phyloP scores from a whole-genome alignment of 37 sponge, comb jelly and placozoan genomes.

The Eunapius fragilis region DNA sequence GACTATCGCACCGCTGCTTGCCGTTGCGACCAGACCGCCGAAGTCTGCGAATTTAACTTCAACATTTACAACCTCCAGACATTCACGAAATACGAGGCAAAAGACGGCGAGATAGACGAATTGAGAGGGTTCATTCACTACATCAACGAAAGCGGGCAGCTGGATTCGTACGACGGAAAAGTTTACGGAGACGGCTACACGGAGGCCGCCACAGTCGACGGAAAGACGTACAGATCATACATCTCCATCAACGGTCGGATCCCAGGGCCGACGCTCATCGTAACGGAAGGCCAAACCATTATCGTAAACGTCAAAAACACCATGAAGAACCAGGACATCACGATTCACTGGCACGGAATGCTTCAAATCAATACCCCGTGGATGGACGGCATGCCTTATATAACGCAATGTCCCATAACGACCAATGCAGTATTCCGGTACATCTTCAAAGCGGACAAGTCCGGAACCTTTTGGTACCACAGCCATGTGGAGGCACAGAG shows the following conservation, averaged over 20 bases:
- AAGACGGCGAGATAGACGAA: background rate
- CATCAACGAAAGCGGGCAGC: slow-evolving; percentile 3
- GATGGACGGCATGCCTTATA: slow-evolving; percentile 75
- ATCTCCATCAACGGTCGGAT: slow-evolving; percentile 67
- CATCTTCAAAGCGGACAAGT: slow-evolving; percentile 43
- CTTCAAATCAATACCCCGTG: slow-evolving; percentile 68
- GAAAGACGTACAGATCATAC: slow-evolving; percentile 48
- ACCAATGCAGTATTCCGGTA: slow-evolving; percentile 63
- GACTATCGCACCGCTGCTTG: slow-evolving; percentile 6
- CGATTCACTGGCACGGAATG: slow-evolving; percentile 91
- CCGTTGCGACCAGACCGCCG: slow-evolving; percentile 18
- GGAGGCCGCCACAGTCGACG: slow-evolving; percentile 60
- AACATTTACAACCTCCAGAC: slow-evolving; percentile 23
- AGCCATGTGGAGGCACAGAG: slow-evolving; percentile 71
- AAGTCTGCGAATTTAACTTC: slow-evolving; percentile 36
- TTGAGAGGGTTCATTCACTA: background rate
- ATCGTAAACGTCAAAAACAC: slow-evolving; percentile 61
- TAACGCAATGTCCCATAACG: slow-evolving; percentile 84
- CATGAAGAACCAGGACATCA: slow-evolving; percentile 30
- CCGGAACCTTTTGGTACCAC: slow-evolving; percentile 92
- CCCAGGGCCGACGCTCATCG: slow-evolving; percentile 79
- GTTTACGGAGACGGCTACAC: slow-evolving; percentile 30
- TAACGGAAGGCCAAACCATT: slow-evolving; percentile 38
- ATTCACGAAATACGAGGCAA: slow-evolving; percentile 21
- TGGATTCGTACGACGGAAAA: background rate